Percentiles rank a stretch among this genome's conserved stretches.
phyloP scores from a whole-genome alignment of 2,888 invertebrate genomes.

The Epistrophella euchroma region DNA sequence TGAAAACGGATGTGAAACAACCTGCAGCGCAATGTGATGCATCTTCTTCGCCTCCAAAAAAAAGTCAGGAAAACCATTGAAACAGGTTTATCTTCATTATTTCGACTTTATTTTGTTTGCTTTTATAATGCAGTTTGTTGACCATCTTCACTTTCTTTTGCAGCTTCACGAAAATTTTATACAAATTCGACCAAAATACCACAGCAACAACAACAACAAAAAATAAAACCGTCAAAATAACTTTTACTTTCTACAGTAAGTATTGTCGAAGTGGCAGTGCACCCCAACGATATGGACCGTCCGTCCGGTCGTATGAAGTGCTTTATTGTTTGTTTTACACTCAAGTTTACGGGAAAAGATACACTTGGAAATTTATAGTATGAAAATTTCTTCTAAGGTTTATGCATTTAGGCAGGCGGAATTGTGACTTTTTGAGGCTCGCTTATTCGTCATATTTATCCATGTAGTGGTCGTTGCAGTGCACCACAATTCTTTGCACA shows the following conservation, averaged over 20 bases:
- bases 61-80: constrained; percentile 46
- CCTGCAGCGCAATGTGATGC: neutral
- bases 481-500: too few relatives aligned
- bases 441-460: too few relatives aligned
- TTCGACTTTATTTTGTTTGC: constrained; percentile 45
- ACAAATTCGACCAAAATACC: constrained; percentile 52
- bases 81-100: constrained; percentile 62
- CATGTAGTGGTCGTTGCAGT: too few relatives aligned
- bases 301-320: constrained; percentile 26
- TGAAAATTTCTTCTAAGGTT: too few relatives aligned
- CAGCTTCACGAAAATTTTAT: constrained; percentile 36
- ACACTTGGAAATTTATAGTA: neutral
- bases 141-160: constrained; percentile 73
- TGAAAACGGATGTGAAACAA: constrained; percentile 53
- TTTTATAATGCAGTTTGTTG: constrained; percentile 57
- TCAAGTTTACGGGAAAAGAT: neutral
- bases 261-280: constrained; percentile 37
- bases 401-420: too few relatives aligned
- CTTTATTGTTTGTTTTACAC: constrained; percentile 47
- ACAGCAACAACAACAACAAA: neutral
- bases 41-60: constrained; percentile 10
- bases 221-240: constrained; percentile 41
- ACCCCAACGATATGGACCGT: constrained; percentile 33
- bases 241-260: constrained; percentile 66
- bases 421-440: too few relatives aligned